Base-by-base conservation (phyloP, 2,888 invertebrate species). In the Drosophila birchii region DNA sequence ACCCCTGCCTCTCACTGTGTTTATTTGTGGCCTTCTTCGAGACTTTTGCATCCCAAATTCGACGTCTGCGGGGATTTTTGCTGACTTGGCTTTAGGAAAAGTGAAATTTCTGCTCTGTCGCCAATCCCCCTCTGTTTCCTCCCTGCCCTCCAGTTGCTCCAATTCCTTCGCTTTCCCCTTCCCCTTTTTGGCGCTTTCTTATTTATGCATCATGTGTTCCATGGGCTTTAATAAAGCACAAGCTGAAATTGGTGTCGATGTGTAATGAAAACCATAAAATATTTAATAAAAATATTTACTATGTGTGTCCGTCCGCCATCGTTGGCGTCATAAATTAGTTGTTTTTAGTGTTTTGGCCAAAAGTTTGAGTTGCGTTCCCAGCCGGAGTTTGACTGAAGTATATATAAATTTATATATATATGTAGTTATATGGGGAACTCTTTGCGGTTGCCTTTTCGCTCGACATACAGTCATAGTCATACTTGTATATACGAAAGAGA, bases 271-370 rank as follows among this genome's bases (percentile, higher is more conserved):
- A 76, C 69, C 89, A 89, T 86, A 86, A 86, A 86, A 86, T 88
- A 86, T 86, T 86, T 86, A 86, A 86, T 86, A 86, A 89, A 89
- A 86, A 89, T 86, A 86, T 86, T 89, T 89, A 89, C 78, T 83
- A 86, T 80, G 79, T 88, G 84, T 75, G 51, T 83, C 81, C 75
- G 57, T 49, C 78, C 76, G 78, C 76, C 87, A 53, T 59, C 77
- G 79, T 70, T 63, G 71, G 78, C 63, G 67, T 70, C 84, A 88
- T 85, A 85, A 85, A 85, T 85, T 85, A 88, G 84, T 88, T 60
- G 81, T 81, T 88, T 88, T 84, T 88, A 83, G 84, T 88, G 78
- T 78, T 55, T 66, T 83, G 81, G 81, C 85, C 79, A 80, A 75
- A 82, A 85, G 62, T 70, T 78, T 73, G 78, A 78, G 56, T 80